A percentile compares a stretch with the other conserved stretches of the same genome.
Conservation (phyloP, 92 coral and sea anemone species). For the Diadumene lineata region DNA sequence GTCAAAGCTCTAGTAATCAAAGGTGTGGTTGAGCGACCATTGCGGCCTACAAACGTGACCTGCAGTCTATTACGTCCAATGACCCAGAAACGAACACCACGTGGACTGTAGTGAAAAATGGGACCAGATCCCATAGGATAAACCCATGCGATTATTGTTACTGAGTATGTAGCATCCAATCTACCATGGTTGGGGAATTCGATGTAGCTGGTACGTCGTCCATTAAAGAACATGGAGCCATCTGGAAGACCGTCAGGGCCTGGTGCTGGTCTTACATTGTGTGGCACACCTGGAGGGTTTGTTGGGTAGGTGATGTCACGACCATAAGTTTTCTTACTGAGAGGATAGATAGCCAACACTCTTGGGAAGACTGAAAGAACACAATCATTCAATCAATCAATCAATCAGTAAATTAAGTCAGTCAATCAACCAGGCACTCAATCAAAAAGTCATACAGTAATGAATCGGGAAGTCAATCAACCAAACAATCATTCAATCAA, state of each 20-base stretch:
- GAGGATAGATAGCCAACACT: constrained; percentile 65
- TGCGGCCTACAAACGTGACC: constrained; percentile 62
- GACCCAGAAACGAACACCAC: constrained; percentile 73
- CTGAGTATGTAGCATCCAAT: constrained; percentile 65
- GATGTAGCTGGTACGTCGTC: constrained; percentile 52
- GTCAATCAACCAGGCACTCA: not conserved
- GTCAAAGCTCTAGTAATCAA: constrained; percentile 41
- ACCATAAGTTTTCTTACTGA: constrained; percentile 52
- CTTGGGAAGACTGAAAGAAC: constrained; percentile 57
- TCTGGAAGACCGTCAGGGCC: constrained; percentile 72
- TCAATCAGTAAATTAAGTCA: not conserved
- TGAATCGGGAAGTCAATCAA: too few species aligned
- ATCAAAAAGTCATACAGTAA: too few species aligned
- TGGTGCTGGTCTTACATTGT: constrained; percentile 50
- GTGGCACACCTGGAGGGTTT: constrained; percentile 44
- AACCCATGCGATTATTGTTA: constrained; percentile 67
- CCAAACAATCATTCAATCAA: too few species aligned
- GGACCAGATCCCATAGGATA: constrained; percentile 69
- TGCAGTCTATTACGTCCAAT: constrained; percentile 41
- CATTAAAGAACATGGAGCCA: constrained; percentile 59
- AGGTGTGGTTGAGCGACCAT: constrained; percentile 57
- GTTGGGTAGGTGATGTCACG: constrained; percentile 58
- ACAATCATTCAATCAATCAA: not conserved
- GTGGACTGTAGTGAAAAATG: constrained; percentile 62
- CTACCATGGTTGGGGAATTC: constrained; percentile 61